Base-by-base conservation (phyloP, 2,113 vertebrate species). In the Hoplias malabaricus region DNA sequence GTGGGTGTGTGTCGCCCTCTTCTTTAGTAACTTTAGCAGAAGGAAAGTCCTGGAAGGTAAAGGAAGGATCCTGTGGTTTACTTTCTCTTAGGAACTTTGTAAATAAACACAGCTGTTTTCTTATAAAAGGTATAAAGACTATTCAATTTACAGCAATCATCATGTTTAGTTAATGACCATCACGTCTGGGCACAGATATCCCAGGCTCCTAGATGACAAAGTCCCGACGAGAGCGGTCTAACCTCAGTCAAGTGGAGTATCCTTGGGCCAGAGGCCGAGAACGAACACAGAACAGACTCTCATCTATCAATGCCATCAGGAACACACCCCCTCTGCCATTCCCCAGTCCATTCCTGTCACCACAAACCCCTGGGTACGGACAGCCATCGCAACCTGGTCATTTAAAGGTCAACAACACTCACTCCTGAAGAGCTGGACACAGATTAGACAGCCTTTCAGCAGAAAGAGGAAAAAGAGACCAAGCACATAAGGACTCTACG, bases 341-440 rank as follows among this genome's bases (percentile, higher is more conserved):
- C 70, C 57, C 42, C 27, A 27, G 66, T 25, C 61, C 72, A 68
- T 79, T 76, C 73, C 81, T 72, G 79, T 78, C 75, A 78, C 46
- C 75, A 53, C 40, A 67, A 38, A 23, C 76, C 77, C 50, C 61
- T 25, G 53, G 19, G 77, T 27, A 34, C 21, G 62, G 73, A 75
- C 66, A 61, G 61, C 50, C 67, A 14, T 59, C 61, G n/a, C 33
- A 53, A 73, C 77, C 66, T 38, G 67, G 67, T 67, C 67, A 31
- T 31, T 23, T 42, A 10, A 50, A 50, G 81, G 67, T 83, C 73
- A 77, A 69, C 53, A 68, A 62, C 19, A 5, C 54, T 38, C 72
- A 4, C 23, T 71, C 31, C 66, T 70, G 8, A 59, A 79, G 50
- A 59, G 48, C 50, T 71, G 71, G 63, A 82, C 69, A 19, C 59